Conservation (phyloP, 2,888 invertebrate species). For the Phengaris arion region DNA sequence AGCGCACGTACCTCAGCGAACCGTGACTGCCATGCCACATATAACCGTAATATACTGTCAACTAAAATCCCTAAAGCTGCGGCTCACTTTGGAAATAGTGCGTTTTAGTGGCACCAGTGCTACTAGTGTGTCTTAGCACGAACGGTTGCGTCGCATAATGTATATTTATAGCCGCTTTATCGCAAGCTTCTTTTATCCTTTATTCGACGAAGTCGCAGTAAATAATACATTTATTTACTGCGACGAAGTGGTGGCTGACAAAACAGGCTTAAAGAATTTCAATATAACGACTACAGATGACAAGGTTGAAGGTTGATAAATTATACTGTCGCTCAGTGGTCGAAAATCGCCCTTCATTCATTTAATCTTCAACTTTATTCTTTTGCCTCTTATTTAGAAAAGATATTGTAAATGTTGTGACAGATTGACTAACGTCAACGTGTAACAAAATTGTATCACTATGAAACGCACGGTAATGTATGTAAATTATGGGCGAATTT, state of each 20-base stretch:
- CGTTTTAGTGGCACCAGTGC: neutral
- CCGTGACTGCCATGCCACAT: constrained; percentile 26
- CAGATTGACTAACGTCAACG: too few relatives aligned
- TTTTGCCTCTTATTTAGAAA: too few relatives aligned
- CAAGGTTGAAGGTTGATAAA: neutral
- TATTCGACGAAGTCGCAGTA: neutral
- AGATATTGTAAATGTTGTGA: too few relatives aligned
- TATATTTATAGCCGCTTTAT: neutral
- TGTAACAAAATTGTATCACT: too few relatives aligned
- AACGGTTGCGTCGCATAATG: neutral
- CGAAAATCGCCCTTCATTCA: too few relatives aligned
- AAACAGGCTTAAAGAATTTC: neutral
- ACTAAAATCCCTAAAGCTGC: constrained; percentile 10
- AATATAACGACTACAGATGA: neutral
- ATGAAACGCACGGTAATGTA: too few relatives aligned
- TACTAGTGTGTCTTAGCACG: neutral
- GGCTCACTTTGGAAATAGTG: neutral
- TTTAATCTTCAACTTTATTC: too few relatives aligned
- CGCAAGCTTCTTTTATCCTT: neutral
- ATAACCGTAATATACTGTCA: constrained; percentile 5
- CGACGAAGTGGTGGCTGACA: neutral
- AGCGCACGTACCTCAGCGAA: constrained; percentile 29
- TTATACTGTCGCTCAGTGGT: neutral
- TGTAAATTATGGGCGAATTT: too few relatives aligned
- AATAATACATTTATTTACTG: too few relatives aligned